Evolutionary conservation across 1,140 invertebrate species (phyloP).

Genomic region (Aphaenogaster floridana): DNA sequence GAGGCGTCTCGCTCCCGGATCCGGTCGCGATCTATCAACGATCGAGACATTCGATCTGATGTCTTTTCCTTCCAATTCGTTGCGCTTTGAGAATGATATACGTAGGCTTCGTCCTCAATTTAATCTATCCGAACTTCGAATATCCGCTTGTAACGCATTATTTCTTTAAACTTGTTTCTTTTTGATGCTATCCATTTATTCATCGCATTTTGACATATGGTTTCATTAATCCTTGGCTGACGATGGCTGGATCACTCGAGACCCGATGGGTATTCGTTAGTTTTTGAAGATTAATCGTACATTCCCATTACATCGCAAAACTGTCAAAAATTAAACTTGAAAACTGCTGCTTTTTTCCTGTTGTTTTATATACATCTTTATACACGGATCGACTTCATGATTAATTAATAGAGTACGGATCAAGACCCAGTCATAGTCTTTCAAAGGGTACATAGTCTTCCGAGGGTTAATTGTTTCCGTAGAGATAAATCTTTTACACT

Average conservation of each 20-base stretch:
- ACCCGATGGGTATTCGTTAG: no score
- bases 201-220: neutral
- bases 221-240: no score
- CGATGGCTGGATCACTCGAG: no score
- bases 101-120: neutral
- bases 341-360: no score
- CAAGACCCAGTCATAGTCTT: no score
- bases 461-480: neutral
- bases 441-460: no score
- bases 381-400: no score
- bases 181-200: neutral
- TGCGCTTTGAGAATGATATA: slow-evolving; percentile 13
- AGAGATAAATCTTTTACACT: neutral
- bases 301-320: no score
- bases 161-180: slow-evolving; percentile 2
- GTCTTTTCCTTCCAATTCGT: slow-evolving; percentile 10
- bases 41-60: slow-evolving; percentile 36
- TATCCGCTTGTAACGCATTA: neutral
- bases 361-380: no score
- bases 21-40: slow-evolving; percentile 40
- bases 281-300: no score
- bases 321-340: no score
- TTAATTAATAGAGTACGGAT: no score
- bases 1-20: slow-evolving; percentile 25
- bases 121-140: neutral